Evolutionary conservation across 1,140 invertebrate species (phyloP), one percentile per base, ranked within the genome.

Genomic region (Diabrotica undecimpunctata): DNA sequence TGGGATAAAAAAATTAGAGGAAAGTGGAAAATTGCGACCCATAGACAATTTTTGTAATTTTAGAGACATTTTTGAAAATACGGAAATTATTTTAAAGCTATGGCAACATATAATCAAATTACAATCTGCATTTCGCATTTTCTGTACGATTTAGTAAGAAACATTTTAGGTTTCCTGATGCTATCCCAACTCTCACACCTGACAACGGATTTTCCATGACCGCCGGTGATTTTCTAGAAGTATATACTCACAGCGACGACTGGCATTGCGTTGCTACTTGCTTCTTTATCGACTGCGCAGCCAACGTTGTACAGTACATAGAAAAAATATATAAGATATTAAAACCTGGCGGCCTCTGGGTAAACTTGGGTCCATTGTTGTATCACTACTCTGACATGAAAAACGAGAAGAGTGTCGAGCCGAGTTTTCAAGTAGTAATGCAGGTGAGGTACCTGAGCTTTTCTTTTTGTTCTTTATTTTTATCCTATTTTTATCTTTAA

Each of bases 211-310:
- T 99, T 79, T 96, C 94, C 7, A 99, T 99, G 92, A 91, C 92
- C 8, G 97, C 96, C 55, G 97, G 95, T 5, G 94, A 96, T 76
- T 97, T 96, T 75, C 78, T 95, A 6, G 91, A 96, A 81, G 90
- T 94, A 72, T 78, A 79, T 54, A 77, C 72, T 11, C 62, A 70
- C 13, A 78, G 83, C 2, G 86, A 92, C 68, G 81, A 88, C 41
- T 99, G 95, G 91, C 88, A 98, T 76, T 97, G 94, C 77, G 88
- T 99, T 2, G 92, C 92, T 0, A 96, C 97, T 0, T 97, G 96
- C 72, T 99, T 99, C 80, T 99, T 99, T 78, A 94, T 99, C 64
- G 97, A 99, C 78, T 99, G 97, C 77, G 96, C 96, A 11, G 91
- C 93, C 61, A 99, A 99, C 79, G 90, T 99, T 6, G 90, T 98